phyloP scores from a whole-genome alignment of 2,797 vertebrate genomes.

The Otolemur crassicaudatus region DNA sequence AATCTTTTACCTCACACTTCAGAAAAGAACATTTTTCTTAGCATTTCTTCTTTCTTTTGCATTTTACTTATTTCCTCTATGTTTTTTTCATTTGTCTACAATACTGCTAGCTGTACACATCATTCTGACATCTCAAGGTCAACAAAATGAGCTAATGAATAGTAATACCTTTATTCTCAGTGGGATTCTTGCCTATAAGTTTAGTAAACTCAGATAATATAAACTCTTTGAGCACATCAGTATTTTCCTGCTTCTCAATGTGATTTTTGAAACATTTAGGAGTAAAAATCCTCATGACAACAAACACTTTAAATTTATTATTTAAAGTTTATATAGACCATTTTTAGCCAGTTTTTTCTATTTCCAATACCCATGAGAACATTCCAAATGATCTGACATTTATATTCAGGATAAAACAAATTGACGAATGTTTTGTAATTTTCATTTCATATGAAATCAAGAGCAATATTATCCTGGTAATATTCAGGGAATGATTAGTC shows the following conservation, averaged over 20 bases:
- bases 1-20: slow-evolving; percentile 79
- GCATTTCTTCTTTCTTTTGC: slow-evolving; percentile 54
- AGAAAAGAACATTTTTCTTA: slow-evolving; percentile 79
- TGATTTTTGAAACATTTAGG: neutral
- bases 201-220: slow-evolving; percentile 2
- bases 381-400: neutral
- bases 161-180: slow-evolving; percentile 65
- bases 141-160: slow-evolving; percentile 71
- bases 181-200: neutral
- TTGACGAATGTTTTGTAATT: slow-evolving; percentile 57
- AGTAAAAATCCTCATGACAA: neutral
- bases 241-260: slow-evolving; percentile 4
- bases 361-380: neutral
- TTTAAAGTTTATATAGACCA: neutral
- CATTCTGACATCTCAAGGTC: slow-evolving; percentile 78
- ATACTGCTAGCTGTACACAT: slow-evolving; percentile 57
- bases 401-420: slow-evolving; percentile 45
- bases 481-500: slow-evolving; percentile 58
- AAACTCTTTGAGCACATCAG: neutral
- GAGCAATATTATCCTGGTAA: slow-evolving; percentile 34
- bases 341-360: neutral
- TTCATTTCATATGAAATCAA: slow-evolving; percentile 68
- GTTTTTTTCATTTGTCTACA: slow-evolving; percentile 67
- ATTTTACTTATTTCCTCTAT: slow-evolving; percentile 70
- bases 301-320: neutral